Conservation (phyloP, 2,797 vertebrate species). For the Esox masquinongy region DNA sequence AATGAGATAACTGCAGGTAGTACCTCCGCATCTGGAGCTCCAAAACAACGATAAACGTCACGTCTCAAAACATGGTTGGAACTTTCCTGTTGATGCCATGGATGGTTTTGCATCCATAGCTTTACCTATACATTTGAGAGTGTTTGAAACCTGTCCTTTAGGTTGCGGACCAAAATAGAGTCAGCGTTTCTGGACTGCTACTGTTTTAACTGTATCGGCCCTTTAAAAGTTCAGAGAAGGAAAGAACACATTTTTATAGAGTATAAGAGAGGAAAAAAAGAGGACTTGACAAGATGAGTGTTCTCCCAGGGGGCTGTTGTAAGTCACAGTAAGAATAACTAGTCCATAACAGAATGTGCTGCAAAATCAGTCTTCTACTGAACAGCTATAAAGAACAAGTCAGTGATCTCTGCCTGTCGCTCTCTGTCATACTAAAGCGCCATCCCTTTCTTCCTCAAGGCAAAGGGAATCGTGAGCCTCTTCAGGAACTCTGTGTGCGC, state of each 20-base stretch:
- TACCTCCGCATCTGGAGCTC: no score
- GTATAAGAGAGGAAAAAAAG: not conserved
- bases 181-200: no score
- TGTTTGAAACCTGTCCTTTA: no score
- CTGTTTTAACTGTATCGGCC: no score
- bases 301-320: not conserved
- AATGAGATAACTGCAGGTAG: no score
- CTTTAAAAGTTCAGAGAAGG: not conserved
- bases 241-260: not conserved
- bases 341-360: not conserved
- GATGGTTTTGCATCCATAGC: no score
- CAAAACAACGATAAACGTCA: no score
- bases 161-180: no score
- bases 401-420: not conserved
- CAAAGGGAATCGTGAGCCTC: not conserved
- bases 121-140: no score
- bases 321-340: not conserved
- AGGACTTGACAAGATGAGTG: not conserved
- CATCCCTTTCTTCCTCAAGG: not conserved
- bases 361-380: not conserved
- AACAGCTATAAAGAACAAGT: not conserved
- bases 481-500: not conserved
- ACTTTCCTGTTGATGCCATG: no score
- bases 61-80: no score
- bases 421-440: not conserved